Base-by-base conservation (phyloP, 2,113 vertebrate species). In the Eubucco bourcierii region DNA sequence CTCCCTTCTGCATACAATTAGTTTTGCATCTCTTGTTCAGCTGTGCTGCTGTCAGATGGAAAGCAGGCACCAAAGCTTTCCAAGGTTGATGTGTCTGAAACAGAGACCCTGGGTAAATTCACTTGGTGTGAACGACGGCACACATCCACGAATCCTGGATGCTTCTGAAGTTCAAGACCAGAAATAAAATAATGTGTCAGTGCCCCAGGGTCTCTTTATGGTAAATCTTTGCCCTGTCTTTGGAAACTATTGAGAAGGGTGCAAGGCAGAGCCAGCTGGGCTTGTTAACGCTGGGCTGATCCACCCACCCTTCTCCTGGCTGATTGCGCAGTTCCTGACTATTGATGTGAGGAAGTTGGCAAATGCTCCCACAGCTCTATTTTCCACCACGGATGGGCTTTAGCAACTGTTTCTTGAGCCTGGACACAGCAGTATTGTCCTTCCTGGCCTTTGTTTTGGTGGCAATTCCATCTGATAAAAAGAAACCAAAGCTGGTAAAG, bases 31-130 rank as follows among this genome's bases (percentile, higher is more conserved):
- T 71, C 93, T 56, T 46, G 53, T 78, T 92, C 91, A 92, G 93
- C 91, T 93, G 82, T 88, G 78, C 88, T 94, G 88, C 92, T 94
- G 90, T 73, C 74, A 64, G 87, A 91, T 65, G 86, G 77, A 92
- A 85, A 87, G 76, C 87, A 92, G 90, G 89, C 73, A 82, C 77
- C 1, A 16, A 46, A 46, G 71, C 77, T 59, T 41, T 86, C 84
- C 60, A 20, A 10, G 16, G 60, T 63, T 10, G 53, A 46, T 19
- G 11, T 4, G 39, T 64, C 74, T 58, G 91, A 59, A 64, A 18
- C 55, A 39, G 58, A 86, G 80, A 93, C 73, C 66, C 19, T 0
- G 8, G 77, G 28, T 67, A 61, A 60, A 67, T 90, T 77, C 83
- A 96, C 92, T 93, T 96, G 88, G 67, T 44, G 82, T 10, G 70